phyloP scores from a whole-genome alignment of 2,888 invertebrate genomes.

The Amitus sp. region DNA sequence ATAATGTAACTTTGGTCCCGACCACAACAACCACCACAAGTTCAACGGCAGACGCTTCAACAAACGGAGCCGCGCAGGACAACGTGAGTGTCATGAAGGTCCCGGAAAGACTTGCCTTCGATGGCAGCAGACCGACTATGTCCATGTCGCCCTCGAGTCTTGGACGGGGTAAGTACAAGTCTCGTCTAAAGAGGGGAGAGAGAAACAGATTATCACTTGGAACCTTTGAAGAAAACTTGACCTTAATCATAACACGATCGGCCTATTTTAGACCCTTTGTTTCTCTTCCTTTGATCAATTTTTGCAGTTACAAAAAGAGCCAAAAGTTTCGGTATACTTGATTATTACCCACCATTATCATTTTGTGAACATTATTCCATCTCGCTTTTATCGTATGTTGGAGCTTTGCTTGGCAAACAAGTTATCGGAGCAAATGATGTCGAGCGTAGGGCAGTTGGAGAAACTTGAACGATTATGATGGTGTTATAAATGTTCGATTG shows the following conservation, averaged over 20 bases:
- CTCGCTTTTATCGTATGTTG: too few species aligned
- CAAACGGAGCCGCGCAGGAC: constrained; percentile 51
- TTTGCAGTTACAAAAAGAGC: too few species aligned
- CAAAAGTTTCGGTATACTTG: too few species aligned
- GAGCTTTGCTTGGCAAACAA: too few species aligned
- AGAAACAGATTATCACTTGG: background rate
- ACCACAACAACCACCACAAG: constrained; percentile 53
- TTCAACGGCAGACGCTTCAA: constrained; percentile 50
- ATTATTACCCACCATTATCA: too few species aligned
- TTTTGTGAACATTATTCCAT: too few species aligned
- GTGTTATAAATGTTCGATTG: constrained; percentile 25
- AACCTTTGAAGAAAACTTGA: too few species aligned
- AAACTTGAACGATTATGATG: constrained; percentile 20
- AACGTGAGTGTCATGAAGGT: constrained; percentile 50
- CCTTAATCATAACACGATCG: too few species aligned
- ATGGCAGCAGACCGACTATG: constrained; percentile 60
- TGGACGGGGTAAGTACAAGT: constrained; percentile 75
- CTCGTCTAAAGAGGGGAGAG: background rate
- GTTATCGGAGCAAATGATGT: too few species aligned
- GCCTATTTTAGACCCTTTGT: too few species aligned
- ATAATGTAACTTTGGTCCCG: constrained; percentile 49
- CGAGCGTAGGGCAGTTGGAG: too few species aligned
- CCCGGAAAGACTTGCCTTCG: constrained; percentile 55
- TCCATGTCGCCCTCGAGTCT: constrained; percentile 80
- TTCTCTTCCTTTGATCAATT: too few species aligned